Evolutionary conservation across 1,140 invertebrate species (phyloP).

Genomic region (Diprion similis): DNA sequence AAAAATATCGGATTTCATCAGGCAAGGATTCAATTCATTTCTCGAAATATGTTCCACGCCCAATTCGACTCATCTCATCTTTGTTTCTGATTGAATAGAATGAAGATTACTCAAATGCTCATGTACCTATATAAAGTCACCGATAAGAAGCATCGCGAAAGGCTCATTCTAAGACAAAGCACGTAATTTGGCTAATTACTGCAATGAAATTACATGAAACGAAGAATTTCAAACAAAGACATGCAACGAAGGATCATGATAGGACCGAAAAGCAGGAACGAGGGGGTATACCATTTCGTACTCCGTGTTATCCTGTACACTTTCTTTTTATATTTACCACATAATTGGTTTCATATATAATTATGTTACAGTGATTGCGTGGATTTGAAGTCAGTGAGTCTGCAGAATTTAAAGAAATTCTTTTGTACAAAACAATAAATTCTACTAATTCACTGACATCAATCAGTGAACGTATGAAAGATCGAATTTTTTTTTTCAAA

Average conservation of each 20-base stretch:
- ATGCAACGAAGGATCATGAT: conserved; percentile 37
- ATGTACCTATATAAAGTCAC: no score
- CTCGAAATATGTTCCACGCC: no score
- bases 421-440: conserved; percentile 24
- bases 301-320: conserved; percentile 39
- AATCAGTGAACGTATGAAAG: conserved; percentile 46
- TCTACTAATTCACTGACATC: conserved; percentile 40
- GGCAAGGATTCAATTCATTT: no score
- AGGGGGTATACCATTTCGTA: conserved; percentile 41
- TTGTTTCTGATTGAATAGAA: no score
- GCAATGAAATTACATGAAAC: conserved; percentile 26
- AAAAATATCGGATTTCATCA: no score
- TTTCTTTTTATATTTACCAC: conserved; percentile 45
- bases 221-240: conserved; percentile 33
- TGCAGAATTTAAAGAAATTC: conserved; percentile 32
- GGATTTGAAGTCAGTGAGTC: conserved; percentile 38
- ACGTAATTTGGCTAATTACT: background rate
- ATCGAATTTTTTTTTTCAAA: conserved; percentile 20
- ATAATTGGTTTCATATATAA: conserved; percentile 40
- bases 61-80: no score
- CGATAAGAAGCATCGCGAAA: no score
- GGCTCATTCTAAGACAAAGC: background rate
- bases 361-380: conserved; percentile 44
- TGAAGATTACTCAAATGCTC: no score
- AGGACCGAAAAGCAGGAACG: conserved; percentile 42